These are phyloP conservation scores for Ochropleura plecta DNA, from an alignment of 2,888 invertebrate genomes.

Conservation along the genomic window DNA sequence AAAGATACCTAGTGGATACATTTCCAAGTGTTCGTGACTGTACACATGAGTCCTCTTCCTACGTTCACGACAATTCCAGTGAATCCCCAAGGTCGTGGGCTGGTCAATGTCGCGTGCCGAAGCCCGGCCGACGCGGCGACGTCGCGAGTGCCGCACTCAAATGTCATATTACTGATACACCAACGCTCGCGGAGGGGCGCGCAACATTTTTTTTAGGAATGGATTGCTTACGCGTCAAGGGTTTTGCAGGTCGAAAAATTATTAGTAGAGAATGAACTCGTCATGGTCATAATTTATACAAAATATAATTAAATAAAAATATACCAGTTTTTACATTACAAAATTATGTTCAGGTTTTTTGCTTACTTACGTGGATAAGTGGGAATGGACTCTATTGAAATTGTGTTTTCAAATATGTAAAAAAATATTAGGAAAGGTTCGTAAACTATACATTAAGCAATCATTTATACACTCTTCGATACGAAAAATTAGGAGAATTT, in stretches of 20 bases:
- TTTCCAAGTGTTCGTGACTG: neutral
- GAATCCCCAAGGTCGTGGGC: constrained; percentile 63
- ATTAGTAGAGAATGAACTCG: neutral
- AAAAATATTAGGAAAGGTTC: neutral
- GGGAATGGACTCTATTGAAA: neutral
- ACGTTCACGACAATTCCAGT: constrained; percentile 44
- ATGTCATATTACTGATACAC: constrained; percentile 85
- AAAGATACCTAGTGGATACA: neutral
- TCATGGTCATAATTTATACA: neutral
- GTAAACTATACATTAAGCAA: neutral
- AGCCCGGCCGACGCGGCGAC: constrained; percentile 74
- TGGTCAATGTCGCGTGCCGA: constrained; percentile 71
- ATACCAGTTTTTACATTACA: neutral
- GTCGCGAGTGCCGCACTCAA: constrained; percentile 83
- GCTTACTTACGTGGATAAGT: neutral
- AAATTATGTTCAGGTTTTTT: neutral
- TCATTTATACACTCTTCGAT: neutral
- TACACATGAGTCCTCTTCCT: constrained; percentile 27
- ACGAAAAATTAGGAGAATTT: too few species aligned
- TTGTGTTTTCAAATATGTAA: neutral
- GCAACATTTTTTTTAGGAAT: constrained; percentile 74
- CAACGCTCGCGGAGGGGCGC: constrained; percentile 72
- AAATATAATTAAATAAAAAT: neutral
- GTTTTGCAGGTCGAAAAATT: neutral
- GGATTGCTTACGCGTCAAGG: neutral